phyloP scores from a whole-genome alignment of 2,888 invertebrate species.

The Andrena bicolor region DNA sequence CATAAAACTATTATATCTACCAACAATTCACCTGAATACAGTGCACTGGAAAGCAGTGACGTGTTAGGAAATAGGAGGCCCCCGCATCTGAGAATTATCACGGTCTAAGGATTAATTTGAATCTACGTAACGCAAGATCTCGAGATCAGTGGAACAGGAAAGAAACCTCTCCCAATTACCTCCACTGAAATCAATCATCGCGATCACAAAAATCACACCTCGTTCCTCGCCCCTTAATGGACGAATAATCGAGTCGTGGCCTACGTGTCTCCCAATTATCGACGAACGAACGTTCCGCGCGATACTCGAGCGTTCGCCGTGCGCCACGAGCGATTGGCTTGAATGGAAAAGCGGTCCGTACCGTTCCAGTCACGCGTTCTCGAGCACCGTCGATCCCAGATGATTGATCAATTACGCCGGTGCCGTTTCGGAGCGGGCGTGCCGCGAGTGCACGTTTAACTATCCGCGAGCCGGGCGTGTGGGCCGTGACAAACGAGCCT shows the following conservation, averaged over 20 bases:
- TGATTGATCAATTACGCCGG: constrained; percentile 39
- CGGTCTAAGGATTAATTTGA: no score
- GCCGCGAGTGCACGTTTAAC: constrained; percentile 24
- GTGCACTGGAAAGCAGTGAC: no score
- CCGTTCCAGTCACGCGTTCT: constrained; percentile 28
- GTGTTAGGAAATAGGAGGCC: no score
- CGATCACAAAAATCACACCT: not conserved
- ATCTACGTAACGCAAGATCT: not conserved
- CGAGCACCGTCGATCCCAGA: constrained; percentile 24
- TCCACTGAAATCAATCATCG: not conserved
- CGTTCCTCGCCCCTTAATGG: not conserved
- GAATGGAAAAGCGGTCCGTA: constrained; percentile 23
- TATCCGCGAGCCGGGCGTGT: constrained; percentile 18
- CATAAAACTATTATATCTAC: no score
- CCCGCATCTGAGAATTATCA: no score
- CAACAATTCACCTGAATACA: no score
- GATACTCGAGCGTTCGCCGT: constrained; percentile 24
- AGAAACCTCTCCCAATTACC: not conserved
- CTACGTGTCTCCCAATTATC: constrained; percentile 14
- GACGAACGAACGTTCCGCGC: constrained; percentile 18
- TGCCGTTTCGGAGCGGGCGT: constrained; percentile 28
- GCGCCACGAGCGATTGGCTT: constrained; percentile 34
- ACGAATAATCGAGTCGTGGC: not conserved
- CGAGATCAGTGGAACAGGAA: not conserved
- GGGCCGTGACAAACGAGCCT: constrained; percentile 37